phyloP scores from a whole-genome alignment of 2,888 invertebrate species.

The Osmoderma eremita region DNA sequence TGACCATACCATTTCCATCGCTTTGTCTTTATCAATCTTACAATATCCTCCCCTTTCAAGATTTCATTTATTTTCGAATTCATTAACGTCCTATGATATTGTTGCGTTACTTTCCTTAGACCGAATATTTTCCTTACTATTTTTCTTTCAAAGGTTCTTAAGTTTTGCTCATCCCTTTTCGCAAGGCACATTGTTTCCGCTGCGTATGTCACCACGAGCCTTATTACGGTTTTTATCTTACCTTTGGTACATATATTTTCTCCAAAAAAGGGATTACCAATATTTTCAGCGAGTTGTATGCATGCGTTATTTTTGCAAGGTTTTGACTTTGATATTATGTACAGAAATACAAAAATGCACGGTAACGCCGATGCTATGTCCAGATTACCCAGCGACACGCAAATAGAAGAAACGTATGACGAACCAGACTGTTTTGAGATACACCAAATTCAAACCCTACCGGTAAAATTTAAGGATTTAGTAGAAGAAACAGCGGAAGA shows the following conservation, averaged over 20 bases:
- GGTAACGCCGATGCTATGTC: constrained; percentile 40
- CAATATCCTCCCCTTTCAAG: too few species aligned
- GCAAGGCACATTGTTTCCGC: too few species aligned
- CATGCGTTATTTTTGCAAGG: constrained; percentile 40
- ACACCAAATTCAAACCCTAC: background rate
- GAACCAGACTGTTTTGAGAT: constrained; percentile 12
- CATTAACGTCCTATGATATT: too few species aligned
- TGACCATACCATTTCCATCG: too few species aligned
- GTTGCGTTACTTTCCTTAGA: too few species aligned
- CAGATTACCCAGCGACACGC: background rate
- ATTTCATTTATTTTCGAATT: too few species aligned
- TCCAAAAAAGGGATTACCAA: constrained; percentile 34
- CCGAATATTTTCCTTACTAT: too few species aligned
- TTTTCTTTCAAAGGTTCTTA: too few species aligned
- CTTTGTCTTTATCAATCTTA: too few species aligned
- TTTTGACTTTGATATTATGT: constrained; percentile 31
- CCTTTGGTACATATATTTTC: constrained; percentile 39
- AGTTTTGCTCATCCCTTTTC: too few species aligned
- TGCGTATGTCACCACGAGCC: too few species aligned
- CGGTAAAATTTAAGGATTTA: background rate
- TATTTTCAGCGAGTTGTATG: constrained; percentile 35
- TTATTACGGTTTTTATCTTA: too few species aligned
- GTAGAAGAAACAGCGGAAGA: background rate
- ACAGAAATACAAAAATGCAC: constrained; percentile 32
- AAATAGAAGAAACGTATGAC: background rate